Evolutionary conservation across 1,140 invertebrate genomes (phyloP).

Genomic region (Drosophila pandora): DNA sequence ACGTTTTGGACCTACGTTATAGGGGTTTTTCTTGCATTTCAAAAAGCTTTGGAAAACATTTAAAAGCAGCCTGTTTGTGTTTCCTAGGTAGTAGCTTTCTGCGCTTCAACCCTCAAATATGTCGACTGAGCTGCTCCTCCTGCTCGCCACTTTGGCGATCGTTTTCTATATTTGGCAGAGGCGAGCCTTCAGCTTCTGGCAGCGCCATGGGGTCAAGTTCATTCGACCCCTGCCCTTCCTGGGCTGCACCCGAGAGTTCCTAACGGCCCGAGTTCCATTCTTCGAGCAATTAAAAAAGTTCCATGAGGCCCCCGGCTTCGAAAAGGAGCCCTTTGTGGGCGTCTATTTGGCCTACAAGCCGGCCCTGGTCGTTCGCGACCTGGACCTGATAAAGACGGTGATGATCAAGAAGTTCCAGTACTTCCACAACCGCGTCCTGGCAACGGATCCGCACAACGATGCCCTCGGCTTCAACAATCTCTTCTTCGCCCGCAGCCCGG

Average conservation of each 20-base stretch:
- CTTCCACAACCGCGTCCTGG: constrained; percentile 62
- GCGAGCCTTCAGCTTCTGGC: constrained; percentile 76
- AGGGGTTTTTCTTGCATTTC: neutral
- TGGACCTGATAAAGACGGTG: constrained; percentile 85
- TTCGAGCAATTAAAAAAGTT: constrained; percentile 42
- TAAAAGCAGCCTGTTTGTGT: constrained; percentile 1
- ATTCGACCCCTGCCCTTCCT: constrained; percentile 69
- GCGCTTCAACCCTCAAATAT: constrained; percentile 27
- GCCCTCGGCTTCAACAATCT: constrained; percentile 64
- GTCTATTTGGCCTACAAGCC: constrained; percentile 83
- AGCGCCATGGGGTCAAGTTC: constrained; percentile 79
- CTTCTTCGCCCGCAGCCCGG: constrained; percentile 62
- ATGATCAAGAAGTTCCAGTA: constrained; percentile 84
- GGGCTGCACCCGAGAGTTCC: constrained; percentile 66
- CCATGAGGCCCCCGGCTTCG: constrained; percentile 48
- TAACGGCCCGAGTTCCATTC: constrained; percentile 38
- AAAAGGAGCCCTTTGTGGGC: constrained; percentile 73
- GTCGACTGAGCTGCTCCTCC: constrained; percentile 42
- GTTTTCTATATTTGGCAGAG: constrained; percentile 59
- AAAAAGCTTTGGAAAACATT: constrained; percentile 25
- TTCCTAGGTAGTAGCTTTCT: constrained; percentile 18
- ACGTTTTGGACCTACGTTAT: neutral
- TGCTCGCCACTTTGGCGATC: constrained; percentile 45
- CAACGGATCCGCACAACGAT: constrained; percentile 64
- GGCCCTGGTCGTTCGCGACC: constrained; percentile 84